phyloP scores from a whole-genome alignment of 2,888 invertebrate genomes.

The Lysandra coridon region DNA sequence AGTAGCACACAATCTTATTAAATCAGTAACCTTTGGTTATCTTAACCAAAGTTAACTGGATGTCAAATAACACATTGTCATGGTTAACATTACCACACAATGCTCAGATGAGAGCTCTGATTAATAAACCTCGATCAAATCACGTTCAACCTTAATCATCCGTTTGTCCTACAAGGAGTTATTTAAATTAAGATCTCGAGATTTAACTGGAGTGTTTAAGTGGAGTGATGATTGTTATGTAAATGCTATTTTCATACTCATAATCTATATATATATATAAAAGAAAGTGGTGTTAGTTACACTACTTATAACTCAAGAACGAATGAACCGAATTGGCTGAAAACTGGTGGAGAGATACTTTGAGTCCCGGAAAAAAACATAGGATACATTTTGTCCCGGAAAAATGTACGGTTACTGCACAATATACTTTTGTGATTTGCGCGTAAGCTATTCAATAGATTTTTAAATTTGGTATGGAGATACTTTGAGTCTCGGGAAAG shows the following conservation, averaged over 20 bases:
- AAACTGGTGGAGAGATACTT: too few relatives aligned
- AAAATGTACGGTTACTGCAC: too few relatives aligned
- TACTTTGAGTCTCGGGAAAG: too few relatives aligned
- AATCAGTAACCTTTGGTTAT: constrained; percentile 16
- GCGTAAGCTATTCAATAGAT: too few relatives aligned
- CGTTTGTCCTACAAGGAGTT: background rate
- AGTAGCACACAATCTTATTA: constrained; percentile 1
- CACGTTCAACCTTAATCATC: background rate
- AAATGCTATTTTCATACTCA: background rate
- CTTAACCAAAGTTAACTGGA: background rate
- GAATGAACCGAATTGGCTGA: too few relatives aligned
- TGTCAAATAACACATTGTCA: constrained; percentile 15
- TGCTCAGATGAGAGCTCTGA: constrained; percentile 6
- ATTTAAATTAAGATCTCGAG: background rate
- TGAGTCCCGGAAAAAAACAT: too few relatives aligned
- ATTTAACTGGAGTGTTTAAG: background rate
- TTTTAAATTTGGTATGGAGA: too few relatives aligned
- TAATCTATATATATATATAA: too few relatives aligned
- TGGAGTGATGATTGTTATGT: background rate
- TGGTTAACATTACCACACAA: background rate
- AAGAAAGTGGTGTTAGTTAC: too few relatives aligned
- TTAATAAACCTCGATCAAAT: background rate
- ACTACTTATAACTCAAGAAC: too few relatives aligned
- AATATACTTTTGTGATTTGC: too few relatives aligned
- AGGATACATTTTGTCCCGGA: too few relatives aligned